Evolutionary conservation across 2,113 vertebrate genomes (phyloP), one percentile per base, ranked within the genome.

Genomic region (Oreochromis niloticus): DNA sequence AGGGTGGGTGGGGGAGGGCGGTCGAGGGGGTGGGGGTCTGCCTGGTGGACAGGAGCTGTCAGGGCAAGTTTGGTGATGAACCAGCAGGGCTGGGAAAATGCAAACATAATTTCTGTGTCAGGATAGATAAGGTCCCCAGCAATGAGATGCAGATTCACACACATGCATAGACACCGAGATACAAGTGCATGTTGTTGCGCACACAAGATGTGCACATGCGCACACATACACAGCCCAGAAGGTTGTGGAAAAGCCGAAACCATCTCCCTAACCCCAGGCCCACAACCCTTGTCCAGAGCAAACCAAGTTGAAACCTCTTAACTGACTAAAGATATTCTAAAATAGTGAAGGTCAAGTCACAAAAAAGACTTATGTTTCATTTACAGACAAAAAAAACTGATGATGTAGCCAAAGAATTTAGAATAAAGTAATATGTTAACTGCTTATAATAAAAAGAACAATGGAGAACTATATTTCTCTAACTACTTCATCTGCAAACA

Each of bases 71-170:
- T 96, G 91, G 91, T 95, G 94, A 96, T 43, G 87, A 93, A 96
- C 94, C 95, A 95, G 96, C 92, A 84, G 93, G 91, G 93, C 91
- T 87, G 90, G 95, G 93, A 96, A 95, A 96, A 96, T 94, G 94
- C 95, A 96, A 96, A 96, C 96, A 97, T 97, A 97, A 97, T 97
- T 97, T 97, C 90, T 88, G 85, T 93, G 96, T 97, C 96, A 95
- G 83, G 86, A 93, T 80, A 91, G 85, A 96, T 97, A 95, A 95
- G 89, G 87, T 91, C 90, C 82, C 82, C 85, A 81, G 91, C 89
- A 90, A 92, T 95, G 95, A 96, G 91, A 94, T 92, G 90, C 88
- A 92, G 90, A 93, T 92, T 88, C 89, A 86, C 83, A 91, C 82
- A 93, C 90, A 94, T 89, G 88, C 88, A 88, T 83, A 91, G 90